phyloP scores from a whole-genome alignment of 2,113 vertebrate species.

The Ursus arctos region DNA sequence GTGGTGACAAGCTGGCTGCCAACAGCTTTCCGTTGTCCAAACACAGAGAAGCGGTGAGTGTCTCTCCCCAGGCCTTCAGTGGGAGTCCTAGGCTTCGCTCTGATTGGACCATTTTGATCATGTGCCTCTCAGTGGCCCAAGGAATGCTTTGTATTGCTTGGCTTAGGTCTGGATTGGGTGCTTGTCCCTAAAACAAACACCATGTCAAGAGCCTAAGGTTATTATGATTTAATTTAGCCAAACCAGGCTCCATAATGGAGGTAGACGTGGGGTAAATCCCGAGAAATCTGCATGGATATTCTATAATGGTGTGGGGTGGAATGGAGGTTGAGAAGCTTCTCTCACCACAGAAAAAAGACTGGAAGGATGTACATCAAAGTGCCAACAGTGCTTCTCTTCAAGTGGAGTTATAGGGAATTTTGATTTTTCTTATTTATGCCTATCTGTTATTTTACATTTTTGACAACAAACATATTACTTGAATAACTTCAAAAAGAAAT shows the following conservation, averaged over 20 bases:
- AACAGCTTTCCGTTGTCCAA: neutral
- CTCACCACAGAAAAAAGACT: neutral
- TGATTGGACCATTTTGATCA: neutral
- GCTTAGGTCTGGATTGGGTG: neutral
- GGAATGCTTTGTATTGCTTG: neutral
- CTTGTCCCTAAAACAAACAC: neutral
- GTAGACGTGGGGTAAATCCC: neutral
- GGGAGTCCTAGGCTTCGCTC: neutral
- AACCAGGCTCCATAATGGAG: neutral
- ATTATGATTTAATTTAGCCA: neutral
- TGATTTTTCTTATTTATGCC: neutral
- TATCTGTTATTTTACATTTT: constrained; percentile 33
- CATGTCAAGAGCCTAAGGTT: neutral
- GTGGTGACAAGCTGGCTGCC: neutral
- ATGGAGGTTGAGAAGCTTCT: neutral
- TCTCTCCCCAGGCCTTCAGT: too few species aligned
- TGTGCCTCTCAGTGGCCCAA: neutral
- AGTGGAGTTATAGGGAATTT: neutral
- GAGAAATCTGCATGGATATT: neutral
- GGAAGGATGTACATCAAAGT: neutral
- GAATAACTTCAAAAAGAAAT: constrained; percentile 35
- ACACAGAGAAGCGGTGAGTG: neutral
- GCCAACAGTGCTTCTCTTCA: neutral
- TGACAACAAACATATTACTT: neutral
- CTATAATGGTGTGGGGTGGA: too few species aligned